A percentile compares a stretch with the other conserved stretches of the same genome.
These are phyloP conservation scores for Pogona vitticeps DNA, from an alignment of 2,113 vertebrate species.

Conservation along the genomic window DNA sequence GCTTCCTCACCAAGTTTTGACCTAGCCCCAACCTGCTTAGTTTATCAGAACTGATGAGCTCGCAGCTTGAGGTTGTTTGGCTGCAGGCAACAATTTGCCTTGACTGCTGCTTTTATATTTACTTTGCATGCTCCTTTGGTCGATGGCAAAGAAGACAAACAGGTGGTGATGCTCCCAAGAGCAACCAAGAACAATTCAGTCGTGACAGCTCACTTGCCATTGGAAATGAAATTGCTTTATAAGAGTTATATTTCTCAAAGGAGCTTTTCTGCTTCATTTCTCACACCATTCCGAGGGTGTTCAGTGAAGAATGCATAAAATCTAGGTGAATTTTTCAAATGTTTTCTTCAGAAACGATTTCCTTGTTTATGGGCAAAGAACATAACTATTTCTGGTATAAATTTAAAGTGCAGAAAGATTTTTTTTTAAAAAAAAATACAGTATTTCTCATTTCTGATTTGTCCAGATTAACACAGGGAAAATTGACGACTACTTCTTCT, in stretches of 20 bases:
- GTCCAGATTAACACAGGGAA: conserved; percentile 18
- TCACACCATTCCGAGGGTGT: conserved; percentile 39
- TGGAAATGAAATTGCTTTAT: conserved; percentile 55
- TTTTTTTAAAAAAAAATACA: background rate
- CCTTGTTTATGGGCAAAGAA: fast-evolving
- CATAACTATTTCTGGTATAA: conserved; percentile 11
- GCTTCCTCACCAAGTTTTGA: fast-evolving
- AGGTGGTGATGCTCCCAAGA: conserved; percentile 52
- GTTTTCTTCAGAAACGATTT: conserved; percentile 26
- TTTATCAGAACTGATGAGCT: background rate
- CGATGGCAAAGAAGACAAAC: background rate
- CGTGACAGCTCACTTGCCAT: background rate
- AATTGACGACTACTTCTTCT: too few species aligned
- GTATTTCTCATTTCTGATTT: conserved; percentile 14
- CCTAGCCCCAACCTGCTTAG: fast-evolving
- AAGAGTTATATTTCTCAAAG: conserved; percentile 39
- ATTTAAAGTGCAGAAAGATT: background rate
- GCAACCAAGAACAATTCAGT: conserved; percentile 7
- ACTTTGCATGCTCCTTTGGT: background rate
- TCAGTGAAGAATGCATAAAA: conserved; percentile 39
- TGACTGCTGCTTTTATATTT: background rate
- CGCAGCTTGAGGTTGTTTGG: fast-evolving
- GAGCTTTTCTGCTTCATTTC: conserved; percentile 60
- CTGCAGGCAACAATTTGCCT: background rate
- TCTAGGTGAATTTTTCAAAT: conserved; percentile 16